Evolutionary conservation across 2,888 invertebrate genomes (phyloP), one percentile per base, ranked within the genome.

Genomic region (Lycophotia porphyrea): DNA sequence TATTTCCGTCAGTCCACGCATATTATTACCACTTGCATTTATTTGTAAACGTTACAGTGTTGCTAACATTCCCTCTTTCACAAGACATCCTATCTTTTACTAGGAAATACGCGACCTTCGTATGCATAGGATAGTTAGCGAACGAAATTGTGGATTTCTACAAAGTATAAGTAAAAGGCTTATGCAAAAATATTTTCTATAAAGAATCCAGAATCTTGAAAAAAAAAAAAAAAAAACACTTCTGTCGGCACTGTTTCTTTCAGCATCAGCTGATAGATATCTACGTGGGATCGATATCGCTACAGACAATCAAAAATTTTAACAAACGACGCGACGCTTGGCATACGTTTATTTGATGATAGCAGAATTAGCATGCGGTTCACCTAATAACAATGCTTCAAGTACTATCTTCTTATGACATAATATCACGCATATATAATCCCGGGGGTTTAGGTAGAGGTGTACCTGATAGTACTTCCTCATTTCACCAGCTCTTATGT

Each of bases 21-120:
- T 55, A 63, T 55, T 77, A 70, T 76, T 77, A 77, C 70, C 44
- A 21, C 44, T 63, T 63, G 39, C 42, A 55, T 63, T 70, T 69
- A 55, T 52, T 78, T 70, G 34, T 63, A 52, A 65, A 58, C 39
- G 61, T 63, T 77, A 76, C 70, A 70, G 44, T 77, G 76, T 76
- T 39, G 66, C 31, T 21, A 44, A 24, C 24, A 44, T 75, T 74
- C 8, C 42, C 55, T 55, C 49, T 55, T 36, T 34, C 34, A 44
- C n/a, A 8, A 24, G 34, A 70, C 21, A 44, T 64, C 8, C 13
- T 34, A 13, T 18, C 21, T 15, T 39, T 21, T 36, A n/a, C 15
- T 31, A 39, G 39, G 27, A 68, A 34, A 68, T 68, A 55, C 18
- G 27, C 13, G 13, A 5, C 2, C 58, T 68, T 39, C 8, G 36